These are phyloP conservation scores for Poeciliopsis presidionis DNA, from an alignment of 2,797 vertebrate genomes.

Conservation along the genomic window DNA sequence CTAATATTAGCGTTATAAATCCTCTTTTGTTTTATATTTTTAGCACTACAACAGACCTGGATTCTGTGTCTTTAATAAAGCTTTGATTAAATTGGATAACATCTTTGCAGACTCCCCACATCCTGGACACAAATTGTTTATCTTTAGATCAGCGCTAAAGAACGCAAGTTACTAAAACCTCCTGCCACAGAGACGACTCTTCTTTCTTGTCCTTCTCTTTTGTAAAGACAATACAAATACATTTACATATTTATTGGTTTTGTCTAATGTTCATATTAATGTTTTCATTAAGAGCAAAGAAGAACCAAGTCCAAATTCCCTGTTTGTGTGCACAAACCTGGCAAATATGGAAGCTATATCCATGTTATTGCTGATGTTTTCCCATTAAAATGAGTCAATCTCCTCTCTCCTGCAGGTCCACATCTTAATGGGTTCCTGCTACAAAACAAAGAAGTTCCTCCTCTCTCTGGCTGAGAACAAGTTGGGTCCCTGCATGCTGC, in stretches of 20 bases:
- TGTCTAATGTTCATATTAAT: too few relatives aligned
- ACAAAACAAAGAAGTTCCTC: slow-evolving; percentile 99
- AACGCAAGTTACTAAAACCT: background rate
- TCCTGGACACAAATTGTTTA: background rate
- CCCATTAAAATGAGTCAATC: background rate
- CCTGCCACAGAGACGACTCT: background rate
- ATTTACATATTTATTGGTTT: too few relatives aligned
- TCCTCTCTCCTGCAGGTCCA: slow-evolving; percentile 85
- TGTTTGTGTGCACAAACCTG: too few relatives aligned
- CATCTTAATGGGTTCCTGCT: slow-evolving; percentile 99
- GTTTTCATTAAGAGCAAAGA: too few relatives aligned
- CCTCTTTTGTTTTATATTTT: too few relatives aligned
- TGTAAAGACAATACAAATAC: background rate
- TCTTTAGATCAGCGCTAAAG: background rate
- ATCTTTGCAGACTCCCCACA: background rate
- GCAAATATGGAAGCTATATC: background rate
- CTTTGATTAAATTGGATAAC: background rate
- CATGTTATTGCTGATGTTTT: background rate
- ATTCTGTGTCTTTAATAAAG: too few relatives aligned
- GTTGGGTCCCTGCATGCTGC: slow-evolving; percentile 96
- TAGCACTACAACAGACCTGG: too few relatives aligned
- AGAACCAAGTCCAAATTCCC: too few relatives aligned
- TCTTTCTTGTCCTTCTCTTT: background rate
- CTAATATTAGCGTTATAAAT: background rate
- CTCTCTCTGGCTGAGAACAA: slow-evolving; percentile 98